These are phyloP conservation scores for Dynastes tityus DNA, from an alignment of 2,888 invertebrate genomes.

Conservation along the genomic window DNA sequence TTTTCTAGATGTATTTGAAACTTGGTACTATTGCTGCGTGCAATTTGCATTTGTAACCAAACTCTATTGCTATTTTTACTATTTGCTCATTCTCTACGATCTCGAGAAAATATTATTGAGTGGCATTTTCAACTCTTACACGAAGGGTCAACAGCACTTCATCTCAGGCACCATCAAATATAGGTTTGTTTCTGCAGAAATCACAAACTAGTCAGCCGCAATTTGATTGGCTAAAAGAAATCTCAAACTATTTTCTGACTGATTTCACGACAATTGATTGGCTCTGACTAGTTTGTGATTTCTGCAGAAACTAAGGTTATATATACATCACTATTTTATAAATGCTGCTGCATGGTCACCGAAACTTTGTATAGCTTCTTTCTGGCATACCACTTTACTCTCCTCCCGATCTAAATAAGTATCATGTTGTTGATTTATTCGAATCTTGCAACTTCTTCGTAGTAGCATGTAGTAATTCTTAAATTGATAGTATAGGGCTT, in stretches of 20 bases:
- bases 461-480: constrained; percentile 5
- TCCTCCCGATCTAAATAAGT: not conserved
- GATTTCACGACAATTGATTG: no score
- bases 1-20: not conserved
- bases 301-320: not conserved
- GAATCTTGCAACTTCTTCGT: constrained; percentile 10
- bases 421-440: not conserved
- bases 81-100: not conserved
- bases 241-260: no score
- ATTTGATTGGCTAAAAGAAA: no score
- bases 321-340: not conserved
- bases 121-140: not conserved
- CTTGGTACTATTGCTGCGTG: constrained; percentile 3
- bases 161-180: constrained; percentile 3
- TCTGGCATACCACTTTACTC: constrained; percentile 5
- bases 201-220: no score
- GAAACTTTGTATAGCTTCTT: not conserved
- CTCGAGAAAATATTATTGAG: not conserved
- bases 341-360: not conserved
- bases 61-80: constrained; percentile 10
- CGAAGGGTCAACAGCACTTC: not conserved
- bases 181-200: no score
- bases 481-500: not conserved
- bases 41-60: not conserved
- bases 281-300: no score